These are phyloP conservation scores for Auanema sp. DNA, from an alignment of 2,888 invertebrate species.

Conservation along the genomic window DNA sequence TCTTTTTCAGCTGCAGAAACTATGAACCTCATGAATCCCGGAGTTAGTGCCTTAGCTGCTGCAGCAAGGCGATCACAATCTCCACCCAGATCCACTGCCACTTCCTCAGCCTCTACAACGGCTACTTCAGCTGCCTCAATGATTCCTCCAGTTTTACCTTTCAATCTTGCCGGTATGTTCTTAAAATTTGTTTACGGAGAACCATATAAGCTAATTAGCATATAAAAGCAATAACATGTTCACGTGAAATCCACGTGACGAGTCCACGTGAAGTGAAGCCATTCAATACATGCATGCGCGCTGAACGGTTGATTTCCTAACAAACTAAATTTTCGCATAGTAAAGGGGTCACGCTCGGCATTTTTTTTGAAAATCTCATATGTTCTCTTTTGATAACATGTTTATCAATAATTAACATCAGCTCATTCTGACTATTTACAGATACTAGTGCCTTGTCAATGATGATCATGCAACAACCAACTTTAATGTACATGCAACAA, in stretches of 20 bases:
- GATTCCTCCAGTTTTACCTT: background rate
- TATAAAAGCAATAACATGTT: background rate
- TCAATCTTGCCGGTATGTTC: slow-evolving; percentile 8
- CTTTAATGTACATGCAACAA: slow-evolving; percentile 36
- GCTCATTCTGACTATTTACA: slow-evolving; percentile 6
- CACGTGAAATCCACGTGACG: background rate
- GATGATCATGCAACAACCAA: slow-evolving; percentile 30
- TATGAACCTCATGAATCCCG: slow-evolving; percentile 14
- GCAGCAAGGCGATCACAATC: slow-evolving; percentile 19
- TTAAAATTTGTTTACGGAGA: background rate
- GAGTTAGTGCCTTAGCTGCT: slow-evolving; percentile 20
- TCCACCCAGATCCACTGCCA: slow-evolving; percentile 11
- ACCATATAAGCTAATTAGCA: background rate
- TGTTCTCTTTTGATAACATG: background rate
- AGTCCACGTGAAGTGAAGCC: no score
- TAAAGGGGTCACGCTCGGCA: background rate
- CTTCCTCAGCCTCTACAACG: slow-evolving; percentile 5
- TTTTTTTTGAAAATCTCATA: background rate
- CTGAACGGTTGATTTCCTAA: no score
- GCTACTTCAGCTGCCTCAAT: slow-evolving; percentile 1
- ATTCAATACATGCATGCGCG: no score
- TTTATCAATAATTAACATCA: background rate
- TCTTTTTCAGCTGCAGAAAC: slow-evolving; percentile 12
- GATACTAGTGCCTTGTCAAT: slow-evolving; percentile 31
- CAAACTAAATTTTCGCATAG: no score